Conservation (phyloP, 2,888 invertebrate genomes). For the Drosophila dives region DNA sequence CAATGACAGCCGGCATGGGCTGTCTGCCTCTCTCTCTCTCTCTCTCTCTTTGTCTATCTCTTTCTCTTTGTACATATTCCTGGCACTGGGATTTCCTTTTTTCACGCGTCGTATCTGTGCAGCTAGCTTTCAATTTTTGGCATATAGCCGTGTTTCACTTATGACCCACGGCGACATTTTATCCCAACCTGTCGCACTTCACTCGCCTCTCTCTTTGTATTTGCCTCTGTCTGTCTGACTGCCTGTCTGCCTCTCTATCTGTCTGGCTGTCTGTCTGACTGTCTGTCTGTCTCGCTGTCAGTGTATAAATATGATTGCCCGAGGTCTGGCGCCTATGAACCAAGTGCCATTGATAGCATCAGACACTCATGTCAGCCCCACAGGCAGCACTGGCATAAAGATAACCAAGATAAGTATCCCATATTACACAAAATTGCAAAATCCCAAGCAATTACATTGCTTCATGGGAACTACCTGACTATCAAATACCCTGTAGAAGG, state of each 20-base stretch:
- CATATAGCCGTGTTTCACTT: constrained; percentile 73
- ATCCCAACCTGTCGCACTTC: not conserved
- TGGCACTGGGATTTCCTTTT: constrained; percentile 43
- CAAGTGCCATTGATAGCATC: constrained; percentile 61
- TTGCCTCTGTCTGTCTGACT: constrained; percentile 4
- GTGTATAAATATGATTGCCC: constrained; percentile 61
- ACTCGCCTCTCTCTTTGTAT: not conserved
- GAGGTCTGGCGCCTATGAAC: constrained; percentile 51
- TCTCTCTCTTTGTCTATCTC: not conserved
- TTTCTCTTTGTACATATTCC: not conserved
- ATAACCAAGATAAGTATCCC: constrained; percentile 42
- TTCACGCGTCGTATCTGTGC: constrained; percentile 49
- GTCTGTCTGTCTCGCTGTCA: constrained; percentile 16
- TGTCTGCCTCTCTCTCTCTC: not conserved
- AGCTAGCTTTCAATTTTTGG: constrained; percentile 72
- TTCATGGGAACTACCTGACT: not conserved
- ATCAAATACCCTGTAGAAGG: constrained; percentile 2
- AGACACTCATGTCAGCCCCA: constrained; percentile 34
- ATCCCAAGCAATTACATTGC: constrained; percentile 1
- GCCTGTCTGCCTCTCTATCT: constrained; percentile 15
- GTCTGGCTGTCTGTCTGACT: constrained; percentile 29
- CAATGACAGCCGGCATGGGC: constrained; percentile 68
- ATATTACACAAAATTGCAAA: constrained; percentile 41
- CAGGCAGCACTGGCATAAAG: constrained; percentile 34
- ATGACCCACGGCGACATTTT: constrained; percentile 50